Evolutionary conservation across 2,888 invertebrate genomes (phyloP).

Genomic region (Drosophila melanosoma): DNA sequence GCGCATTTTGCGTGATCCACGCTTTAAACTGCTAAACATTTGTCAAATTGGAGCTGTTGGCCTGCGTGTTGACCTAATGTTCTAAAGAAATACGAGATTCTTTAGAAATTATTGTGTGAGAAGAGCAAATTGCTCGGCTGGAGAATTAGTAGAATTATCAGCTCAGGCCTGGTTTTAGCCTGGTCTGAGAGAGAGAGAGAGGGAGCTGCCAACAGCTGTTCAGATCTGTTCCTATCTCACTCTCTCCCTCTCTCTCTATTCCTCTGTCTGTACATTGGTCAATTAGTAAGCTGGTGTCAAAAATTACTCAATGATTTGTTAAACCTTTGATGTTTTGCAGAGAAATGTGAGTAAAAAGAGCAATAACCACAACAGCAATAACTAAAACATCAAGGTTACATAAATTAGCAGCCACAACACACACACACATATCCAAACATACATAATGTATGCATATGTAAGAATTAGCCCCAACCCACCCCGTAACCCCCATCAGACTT

Average conservation of each 20-base stretch:
- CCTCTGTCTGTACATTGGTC: constrained; percentile 10
- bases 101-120: constrained; percentile 27
- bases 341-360: constrained; percentile 57
- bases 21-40: constrained; percentile 51
- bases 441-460: constrained; percentile 2
- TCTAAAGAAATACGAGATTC: constrained; percentile 4
- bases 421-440: neutral
- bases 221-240: neutral
- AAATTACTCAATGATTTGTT: constrained; percentile 70
- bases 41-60: constrained; percentile 25
- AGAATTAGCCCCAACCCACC: neutral
- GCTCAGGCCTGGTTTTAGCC: neutral
- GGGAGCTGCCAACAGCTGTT: constrained; percentile 26
- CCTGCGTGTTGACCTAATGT: constrained; percentile 28
- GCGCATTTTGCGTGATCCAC: constrained; percentile 17
- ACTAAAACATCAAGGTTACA: constrained; percentile 72
- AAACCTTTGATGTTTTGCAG: constrained; percentile 60
- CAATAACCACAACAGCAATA: constrained; percentile 25
- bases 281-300: constrained; percentile 81
- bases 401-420: constrained; percentile 65
- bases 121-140: neutral
- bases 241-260: neutral
- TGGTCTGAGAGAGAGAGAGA: neutral
- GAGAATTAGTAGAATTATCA: neutral
- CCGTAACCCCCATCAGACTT: constrained; percentile 84